These are phyloP conservation scores for Diplolepis rosae DNA, from an alignment of 2,888 invertebrate species.

Conservation along the genomic window DNA sequence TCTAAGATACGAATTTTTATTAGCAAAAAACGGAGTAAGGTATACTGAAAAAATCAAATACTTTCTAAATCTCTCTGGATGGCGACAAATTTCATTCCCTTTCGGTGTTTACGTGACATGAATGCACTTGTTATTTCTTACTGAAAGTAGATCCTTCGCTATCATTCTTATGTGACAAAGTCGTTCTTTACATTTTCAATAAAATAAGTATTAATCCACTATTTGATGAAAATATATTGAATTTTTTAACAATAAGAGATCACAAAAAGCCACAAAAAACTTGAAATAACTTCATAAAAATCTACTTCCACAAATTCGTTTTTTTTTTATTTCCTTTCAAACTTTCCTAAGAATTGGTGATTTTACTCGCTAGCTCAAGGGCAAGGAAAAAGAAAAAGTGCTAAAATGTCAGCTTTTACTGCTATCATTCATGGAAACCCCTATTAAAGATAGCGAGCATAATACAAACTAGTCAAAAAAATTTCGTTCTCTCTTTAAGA, in stretches of 20 bases:
- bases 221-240: no score
- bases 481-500: no score
- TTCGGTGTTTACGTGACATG: slow-evolving; percentile 25
- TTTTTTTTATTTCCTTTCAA: neutral
- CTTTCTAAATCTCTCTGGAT: neutral
- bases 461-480: no score
- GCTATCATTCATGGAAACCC: no score
- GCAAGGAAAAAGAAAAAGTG: neutral
- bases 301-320: neutral
- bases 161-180: neutral
- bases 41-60: slow-evolving; percentile 14
- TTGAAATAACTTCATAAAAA: neutral
- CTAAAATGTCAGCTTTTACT: neutral
- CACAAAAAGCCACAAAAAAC: neutral
- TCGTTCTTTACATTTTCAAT: neutral
- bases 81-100: slow-evolving; percentile 6
- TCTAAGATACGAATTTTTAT: neutral
- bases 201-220: neutral
- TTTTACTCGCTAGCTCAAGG: neutral
- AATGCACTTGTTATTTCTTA: slow-evolving; percentile 14
- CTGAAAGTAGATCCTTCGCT: slow-evolving; percentile 5
- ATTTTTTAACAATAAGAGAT: no score
- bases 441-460: no score
- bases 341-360: neutral
- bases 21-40: neutral